These are phyloP conservation scores for Cyphomyrus plagiostoma DNA, from an alignment of 2,113 vertebrate genomes.

Conservation along the genomic window DNA sequence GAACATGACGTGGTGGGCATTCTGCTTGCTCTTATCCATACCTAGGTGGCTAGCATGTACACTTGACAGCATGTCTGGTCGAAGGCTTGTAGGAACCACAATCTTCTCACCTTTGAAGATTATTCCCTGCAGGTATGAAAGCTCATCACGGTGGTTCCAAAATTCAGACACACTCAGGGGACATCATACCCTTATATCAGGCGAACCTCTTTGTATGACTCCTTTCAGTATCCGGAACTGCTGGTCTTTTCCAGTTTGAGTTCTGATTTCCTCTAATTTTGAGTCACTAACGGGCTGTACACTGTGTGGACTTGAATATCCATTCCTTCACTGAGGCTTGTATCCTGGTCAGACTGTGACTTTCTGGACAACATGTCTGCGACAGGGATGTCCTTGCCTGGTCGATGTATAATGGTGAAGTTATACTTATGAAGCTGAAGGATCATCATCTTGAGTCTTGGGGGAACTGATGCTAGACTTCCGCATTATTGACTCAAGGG, in stretches of 20 bases:
- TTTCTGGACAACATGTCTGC: conserved; percentile 24
- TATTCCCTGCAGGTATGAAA: conserved; percentile 1
- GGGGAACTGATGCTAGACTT: conserved; percentile 23
- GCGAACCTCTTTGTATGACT: conserved; percentile 9
- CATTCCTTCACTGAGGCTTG: conserved; percentile 24
- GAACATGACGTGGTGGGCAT: no score
- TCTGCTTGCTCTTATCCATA: no score
- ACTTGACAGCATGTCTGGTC: background rate
- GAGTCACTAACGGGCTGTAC: conserved; percentile 7
- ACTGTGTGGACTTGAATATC: conserved; percentile 20
- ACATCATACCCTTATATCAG: background rate
- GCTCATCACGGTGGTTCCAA: conserved; percentile 24
- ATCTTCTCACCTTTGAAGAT: conserved; percentile 33
- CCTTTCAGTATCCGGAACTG: background rate
- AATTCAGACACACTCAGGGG: conserved; percentile 17
- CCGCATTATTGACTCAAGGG: conserved; percentile 18
- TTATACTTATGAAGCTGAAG: conserved; percentile 25
- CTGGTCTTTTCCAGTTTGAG: background rate
- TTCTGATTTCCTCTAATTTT: background rate
- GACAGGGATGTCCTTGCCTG: conserved; percentile 26
- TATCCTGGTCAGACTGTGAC: background rate
- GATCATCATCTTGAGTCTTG: conserved; percentile 28
- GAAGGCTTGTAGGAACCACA: background rate
- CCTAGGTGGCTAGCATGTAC: background rate
- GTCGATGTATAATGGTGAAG: conserved; percentile 12